A percentile compares a stretch with the other conserved stretches of the same genome.
phyloP scores from a whole-genome alignment of 2,888 invertebrate genomes.

The Andrena fulva region DNA sequence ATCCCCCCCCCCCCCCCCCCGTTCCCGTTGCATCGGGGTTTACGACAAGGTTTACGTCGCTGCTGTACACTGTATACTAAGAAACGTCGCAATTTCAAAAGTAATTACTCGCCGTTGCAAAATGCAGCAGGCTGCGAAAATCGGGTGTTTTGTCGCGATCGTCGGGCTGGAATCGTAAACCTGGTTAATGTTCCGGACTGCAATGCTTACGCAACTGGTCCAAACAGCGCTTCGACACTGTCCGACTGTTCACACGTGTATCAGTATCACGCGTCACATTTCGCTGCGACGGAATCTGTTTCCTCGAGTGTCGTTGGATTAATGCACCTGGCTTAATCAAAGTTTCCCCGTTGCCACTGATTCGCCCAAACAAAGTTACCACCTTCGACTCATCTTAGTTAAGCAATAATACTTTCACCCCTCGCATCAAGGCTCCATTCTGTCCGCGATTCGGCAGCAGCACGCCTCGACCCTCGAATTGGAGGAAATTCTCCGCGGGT shows the following conservation, averaged over 20 bases:
- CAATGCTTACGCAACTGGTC: neutral
- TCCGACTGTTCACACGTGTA: neutral
- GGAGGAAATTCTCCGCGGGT: no score
- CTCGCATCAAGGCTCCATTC: neutral
- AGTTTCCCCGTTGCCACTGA: neutral
- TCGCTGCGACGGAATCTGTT: neutral
- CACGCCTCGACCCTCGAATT: neutral
- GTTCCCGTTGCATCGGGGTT: neutral
- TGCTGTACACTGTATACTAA: neutral
- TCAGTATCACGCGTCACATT: neutral
- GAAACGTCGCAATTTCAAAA: neutral
- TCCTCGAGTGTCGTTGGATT: neutral
- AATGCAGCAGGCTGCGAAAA: neutral
- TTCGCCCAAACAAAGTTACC: neutral
- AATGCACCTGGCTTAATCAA: neutral
- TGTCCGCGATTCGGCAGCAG: neutral
- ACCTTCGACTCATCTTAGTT: neutral
- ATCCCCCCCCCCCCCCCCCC: neutral
- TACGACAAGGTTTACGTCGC: constrained; percentile 19
- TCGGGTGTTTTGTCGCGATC: constrained; percentile 1
- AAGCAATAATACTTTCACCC: no score
- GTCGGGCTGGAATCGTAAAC: constrained; percentile 25
- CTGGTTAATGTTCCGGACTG: constrained; percentile 3
- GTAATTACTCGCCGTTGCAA: neutral
- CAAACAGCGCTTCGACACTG: neutral